Evolutionary conservation across 2,888 invertebrate species (phyloP).

Genomic region (Macrosiphum euphorbiae): DNA sequence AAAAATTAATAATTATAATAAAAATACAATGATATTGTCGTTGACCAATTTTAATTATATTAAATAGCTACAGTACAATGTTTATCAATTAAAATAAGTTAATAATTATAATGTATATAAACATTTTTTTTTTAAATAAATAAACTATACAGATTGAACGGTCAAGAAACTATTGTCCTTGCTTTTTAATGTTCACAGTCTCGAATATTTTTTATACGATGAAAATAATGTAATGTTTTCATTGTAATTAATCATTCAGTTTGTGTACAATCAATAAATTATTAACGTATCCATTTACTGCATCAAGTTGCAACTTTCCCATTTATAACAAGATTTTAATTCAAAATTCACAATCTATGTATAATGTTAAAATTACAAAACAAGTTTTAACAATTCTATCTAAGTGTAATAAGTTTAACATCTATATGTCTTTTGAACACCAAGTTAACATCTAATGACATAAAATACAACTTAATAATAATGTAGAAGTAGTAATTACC

Average conservation of each 20-base stretch:
- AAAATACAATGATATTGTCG: neutral
- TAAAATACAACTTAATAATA: constrained; percentile 21
- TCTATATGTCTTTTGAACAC: neutral
- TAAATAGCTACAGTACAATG: constrained; percentile 34
- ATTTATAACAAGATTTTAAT: constrained; percentile 24
- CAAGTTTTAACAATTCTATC: constrained; percentile 25
- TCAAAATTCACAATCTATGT: constrained; percentile 8
- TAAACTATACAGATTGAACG: constrained; percentile 12
- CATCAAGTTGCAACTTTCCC: constrained; percentile 35
- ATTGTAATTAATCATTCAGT: neutral
- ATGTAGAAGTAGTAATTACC: constrained; percentile 12
- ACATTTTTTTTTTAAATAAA: neutral
- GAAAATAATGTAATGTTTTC: neutral
- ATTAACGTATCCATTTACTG: constrained; percentile 17
- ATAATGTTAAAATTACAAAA: constrained; percentile 23
- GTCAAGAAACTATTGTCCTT: constrained; percentile 32
- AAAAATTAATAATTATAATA: neutral
- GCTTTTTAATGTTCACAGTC: constrained; percentile 25
- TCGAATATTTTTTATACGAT: constrained; percentile 19
- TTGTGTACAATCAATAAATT: neutral
- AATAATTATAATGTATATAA: constrained; percentile 30
- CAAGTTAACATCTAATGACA: neutral
- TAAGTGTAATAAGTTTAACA: neutral
- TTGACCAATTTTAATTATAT: neutral
- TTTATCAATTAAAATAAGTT: constrained; percentile 37